Evolutionary conservation across 2,797 vertebrate genomes (phyloP).

Genomic region (Mus spretus): DNA sequence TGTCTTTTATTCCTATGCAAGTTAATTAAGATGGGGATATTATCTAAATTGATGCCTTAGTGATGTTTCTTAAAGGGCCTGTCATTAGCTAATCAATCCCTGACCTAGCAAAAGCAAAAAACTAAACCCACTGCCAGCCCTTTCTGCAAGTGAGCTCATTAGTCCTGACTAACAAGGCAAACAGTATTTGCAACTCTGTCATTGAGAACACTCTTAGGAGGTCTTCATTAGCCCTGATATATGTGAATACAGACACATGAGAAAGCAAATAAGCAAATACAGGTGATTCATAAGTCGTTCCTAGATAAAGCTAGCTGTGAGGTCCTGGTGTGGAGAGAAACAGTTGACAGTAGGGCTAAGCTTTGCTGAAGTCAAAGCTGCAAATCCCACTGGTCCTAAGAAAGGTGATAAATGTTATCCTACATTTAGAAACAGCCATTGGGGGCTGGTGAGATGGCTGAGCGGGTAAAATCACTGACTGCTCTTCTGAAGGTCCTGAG

Average conservation of each 20-base stretch:
- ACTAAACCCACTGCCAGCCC: background rate
- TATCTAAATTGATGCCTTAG: constrained; percentile 28
- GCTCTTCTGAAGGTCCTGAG: too few species aligned
- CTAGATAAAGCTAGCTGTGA: background rate
- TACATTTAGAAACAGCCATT: constrained; percentile 64
- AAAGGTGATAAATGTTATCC: constrained; percentile 66
- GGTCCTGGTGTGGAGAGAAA: background rate
- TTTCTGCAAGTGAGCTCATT: constrained; percentile 14
- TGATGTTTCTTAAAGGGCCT: background rate
- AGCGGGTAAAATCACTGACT: too few species aligned
- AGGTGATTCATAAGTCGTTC: background rate
- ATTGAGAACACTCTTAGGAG: background rate
- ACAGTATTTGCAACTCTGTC: background rate
- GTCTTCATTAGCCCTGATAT: background rate
- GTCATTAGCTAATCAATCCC: background rate
- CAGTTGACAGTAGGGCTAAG: constrained; percentile 1
- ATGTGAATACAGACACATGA: background rate
- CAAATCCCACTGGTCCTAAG: constrained; percentile 59
- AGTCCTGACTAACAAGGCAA: constrained; percentile 1
- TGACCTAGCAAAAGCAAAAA: constrained; percentile 52
- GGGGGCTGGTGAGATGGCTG: background rate
- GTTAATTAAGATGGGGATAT: constrained; percentile 6
- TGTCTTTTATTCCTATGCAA: background rate
- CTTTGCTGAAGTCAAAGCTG: constrained; percentile 54
- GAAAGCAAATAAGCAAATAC: constrained; percentile 1